Conservation (phyloP, 2,888 invertebrate species). For the Pecten maximus region DNA sequence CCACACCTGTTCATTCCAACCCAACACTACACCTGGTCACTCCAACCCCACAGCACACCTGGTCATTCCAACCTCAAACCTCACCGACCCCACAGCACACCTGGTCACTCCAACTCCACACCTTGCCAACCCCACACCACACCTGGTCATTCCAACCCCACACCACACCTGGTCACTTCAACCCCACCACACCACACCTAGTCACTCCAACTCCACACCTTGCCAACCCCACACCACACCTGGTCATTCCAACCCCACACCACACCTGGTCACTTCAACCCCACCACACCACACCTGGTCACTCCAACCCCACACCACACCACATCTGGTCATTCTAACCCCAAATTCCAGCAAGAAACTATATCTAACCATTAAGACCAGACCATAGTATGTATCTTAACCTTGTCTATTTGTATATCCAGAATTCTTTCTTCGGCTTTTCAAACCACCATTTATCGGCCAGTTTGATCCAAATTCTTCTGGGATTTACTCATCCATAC, state of each 20-base stretch:
- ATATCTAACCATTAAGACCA: background rate
- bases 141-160: no score
- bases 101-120: no score
- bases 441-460: background rate
- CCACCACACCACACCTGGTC: background rate
- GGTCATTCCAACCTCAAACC: no score
- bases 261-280: background rate
- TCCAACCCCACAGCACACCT: no score
- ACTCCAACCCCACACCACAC: background rate
- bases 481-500: background rate
- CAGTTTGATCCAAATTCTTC: background rate
- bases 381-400: background rate
- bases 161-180: no score
- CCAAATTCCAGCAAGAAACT: background rate
- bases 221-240: background rate
- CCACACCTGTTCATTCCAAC: no score
- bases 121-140: no score
- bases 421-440: background rate
- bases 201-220: background rate
- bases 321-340: background rate
- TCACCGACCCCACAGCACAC: background rate
- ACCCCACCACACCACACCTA: background rate
- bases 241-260: background rate
- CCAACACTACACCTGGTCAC: no score
- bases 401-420: background rate